Conservation (phyloP, 2,797 vertebrate genomes). For the Sebastes vulpes region DNA sequence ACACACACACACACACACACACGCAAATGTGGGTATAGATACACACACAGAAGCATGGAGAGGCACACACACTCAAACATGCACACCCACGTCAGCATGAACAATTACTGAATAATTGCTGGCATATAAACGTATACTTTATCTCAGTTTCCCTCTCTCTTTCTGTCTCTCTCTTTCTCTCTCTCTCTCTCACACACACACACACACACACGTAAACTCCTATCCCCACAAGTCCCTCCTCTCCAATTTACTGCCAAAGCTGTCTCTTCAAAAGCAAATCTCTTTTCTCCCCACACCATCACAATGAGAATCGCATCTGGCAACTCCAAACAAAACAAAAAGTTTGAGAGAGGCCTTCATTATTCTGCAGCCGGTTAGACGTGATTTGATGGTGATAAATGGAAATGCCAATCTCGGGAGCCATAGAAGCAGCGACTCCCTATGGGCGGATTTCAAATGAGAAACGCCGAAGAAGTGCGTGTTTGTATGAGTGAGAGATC, state of each 20-base stretch:
- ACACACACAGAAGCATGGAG: conserved; percentile 23
- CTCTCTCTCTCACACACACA: too few relatives aligned
- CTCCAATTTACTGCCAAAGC: conserved; percentile 70
- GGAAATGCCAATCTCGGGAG: conserved; percentile 28
- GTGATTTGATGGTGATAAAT: conserved; percentile 34
- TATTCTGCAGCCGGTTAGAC: conserved; percentile 31
- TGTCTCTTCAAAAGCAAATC: conserved; percentile 69
- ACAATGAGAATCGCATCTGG: conserved; percentile 62
- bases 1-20: not conserved
- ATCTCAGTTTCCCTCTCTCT: not conserved
- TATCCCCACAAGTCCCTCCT: conserved; percentile 54
- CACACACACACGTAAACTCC: conserved; percentile 20
- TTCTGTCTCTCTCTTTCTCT: too few relatives aligned
- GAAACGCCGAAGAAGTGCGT: not conserved
- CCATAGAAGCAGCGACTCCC: not conserved
- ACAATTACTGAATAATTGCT: conserved; percentile 57
- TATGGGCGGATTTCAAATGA: conserved; percentile 2
- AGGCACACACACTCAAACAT: conserved; percentile 3
- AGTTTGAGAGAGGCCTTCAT: conserved; percentile 58
- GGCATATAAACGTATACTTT: not conserved
- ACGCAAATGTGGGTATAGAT: not conserved
- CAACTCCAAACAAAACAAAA: conserved; percentile 61
- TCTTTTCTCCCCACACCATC: conserved; percentile 43
- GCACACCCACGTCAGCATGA: conserved; percentile 27
- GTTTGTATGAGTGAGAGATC: not conserved